Evolutionary conservation across 2,113 vertebrate genomes (phyloP).

Genomic region (Cariama cristata): DNA sequence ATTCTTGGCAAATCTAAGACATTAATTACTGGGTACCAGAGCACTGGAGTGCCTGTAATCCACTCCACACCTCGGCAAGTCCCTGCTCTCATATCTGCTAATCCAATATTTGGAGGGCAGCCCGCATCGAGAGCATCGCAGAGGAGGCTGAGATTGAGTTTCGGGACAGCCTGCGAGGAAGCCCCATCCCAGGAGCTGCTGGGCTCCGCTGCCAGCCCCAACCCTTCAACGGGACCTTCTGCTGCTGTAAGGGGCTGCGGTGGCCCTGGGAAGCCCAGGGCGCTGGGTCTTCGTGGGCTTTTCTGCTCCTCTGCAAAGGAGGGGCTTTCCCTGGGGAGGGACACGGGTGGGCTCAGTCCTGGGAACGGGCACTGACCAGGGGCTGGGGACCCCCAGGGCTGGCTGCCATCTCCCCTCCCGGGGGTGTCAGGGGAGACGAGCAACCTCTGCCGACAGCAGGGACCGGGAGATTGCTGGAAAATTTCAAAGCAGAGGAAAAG

Average conservation of each 20-base stretch:
- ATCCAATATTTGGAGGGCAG: background rate
- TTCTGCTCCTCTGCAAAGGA: background rate
- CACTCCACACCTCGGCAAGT: background rate
- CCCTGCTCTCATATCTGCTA: background rate
- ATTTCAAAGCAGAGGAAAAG: background rate
- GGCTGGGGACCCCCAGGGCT: background rate
- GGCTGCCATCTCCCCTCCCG: background rate
- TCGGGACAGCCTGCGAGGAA: background rate
- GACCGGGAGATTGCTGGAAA: background rate
- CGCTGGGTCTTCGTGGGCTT: background rate
- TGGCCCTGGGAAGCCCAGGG: fast-evolving
- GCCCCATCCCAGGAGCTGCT: background rate
- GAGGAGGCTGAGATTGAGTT: background rate
- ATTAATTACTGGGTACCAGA: background rate
- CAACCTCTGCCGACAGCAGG: background rate
- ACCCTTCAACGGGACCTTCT: fast-evolving
- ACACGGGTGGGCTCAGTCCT: background rate
- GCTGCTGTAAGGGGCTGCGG: background rate
- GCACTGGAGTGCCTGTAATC: slow-evolving; percentile 1
- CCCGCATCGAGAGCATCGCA: fast-evolving
- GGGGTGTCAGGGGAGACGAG: fast-evolving
- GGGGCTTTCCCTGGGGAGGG: background rate
- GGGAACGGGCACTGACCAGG: background rate
- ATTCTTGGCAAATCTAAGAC: background rate
- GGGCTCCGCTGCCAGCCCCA: background rate